These are phyloP conservation scores for Xiphophorus couchianus DNA, from an alignment of 2,113 vertebrate genomes.

Conservation along the genomic window DNA sequence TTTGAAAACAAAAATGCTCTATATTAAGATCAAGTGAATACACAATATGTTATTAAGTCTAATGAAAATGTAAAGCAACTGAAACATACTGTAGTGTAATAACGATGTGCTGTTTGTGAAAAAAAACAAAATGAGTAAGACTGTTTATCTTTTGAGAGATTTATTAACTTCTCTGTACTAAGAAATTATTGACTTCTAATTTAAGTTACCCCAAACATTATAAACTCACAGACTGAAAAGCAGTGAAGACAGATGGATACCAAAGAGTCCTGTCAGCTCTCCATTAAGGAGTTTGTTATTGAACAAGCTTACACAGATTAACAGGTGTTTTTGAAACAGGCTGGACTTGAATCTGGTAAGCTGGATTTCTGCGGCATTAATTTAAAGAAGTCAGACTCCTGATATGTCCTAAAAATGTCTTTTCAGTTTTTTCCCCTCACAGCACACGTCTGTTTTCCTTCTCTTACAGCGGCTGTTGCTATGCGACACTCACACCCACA, in stretches of 20 bases:
- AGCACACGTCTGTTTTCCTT: slow-evolving; percentile 32
- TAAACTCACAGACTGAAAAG: neutral
- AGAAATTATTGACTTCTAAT: neutral
- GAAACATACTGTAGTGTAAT: neutral
- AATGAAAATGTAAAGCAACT: slow-evolving; percentile 33
- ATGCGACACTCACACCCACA: slow-evolving; percentile 53
- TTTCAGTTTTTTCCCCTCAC: slow-evolving; percentile 8
- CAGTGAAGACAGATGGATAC: slow-evolving; percentile 1
- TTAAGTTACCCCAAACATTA: slow-evolving; percentile 10
- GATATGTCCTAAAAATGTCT: slow-evolving; percentile 27
- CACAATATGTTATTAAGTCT: slow-evolving; percentile 6
- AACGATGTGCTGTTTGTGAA: neutral
- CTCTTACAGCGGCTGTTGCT: slow-evolving; percentile 55
- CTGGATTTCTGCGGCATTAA: slow-evolving; percentile 1
- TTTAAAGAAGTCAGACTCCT: slow-evolving; percentile 25
- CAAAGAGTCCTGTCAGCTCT: slow-evolving; percentile 2
- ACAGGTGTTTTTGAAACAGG: slow-evolving; percentile 6
- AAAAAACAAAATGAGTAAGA: neutral
- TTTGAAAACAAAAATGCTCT: slow-evolving; percentile 20
- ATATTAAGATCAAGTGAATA: slow-evolving; percentile 27
- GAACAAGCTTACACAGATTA: slow-evolving; percentile 1
- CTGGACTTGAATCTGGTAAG: neutral
- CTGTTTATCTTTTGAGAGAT: neutral
- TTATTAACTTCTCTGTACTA: neutral
- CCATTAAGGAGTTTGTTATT: neutral